Conservation (phyloP, 2,797 vertebrate genomes). For the Poecilia wingei region DNA sequence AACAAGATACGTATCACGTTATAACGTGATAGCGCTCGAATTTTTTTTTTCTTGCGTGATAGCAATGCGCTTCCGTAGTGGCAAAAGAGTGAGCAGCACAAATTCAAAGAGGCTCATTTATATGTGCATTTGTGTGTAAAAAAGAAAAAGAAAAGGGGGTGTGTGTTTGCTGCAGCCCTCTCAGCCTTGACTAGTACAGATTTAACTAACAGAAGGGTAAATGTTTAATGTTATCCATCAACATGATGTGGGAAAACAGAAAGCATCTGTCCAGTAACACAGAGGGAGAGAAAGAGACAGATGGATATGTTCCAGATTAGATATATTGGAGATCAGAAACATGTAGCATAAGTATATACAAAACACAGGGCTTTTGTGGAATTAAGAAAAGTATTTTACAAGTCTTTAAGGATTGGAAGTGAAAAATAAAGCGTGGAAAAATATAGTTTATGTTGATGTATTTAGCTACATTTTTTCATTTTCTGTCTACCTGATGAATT, state of each 20-base stretch:
- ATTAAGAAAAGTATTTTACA: neutral
- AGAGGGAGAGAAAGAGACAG: neutral
- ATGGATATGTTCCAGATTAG: neutral
- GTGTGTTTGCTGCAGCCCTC: conserved; percentile 44
- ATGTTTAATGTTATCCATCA: conserved; percentile 55
- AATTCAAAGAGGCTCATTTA: neutral
- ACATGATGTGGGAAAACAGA: conserved; percentile 23
- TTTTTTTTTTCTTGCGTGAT: no score
- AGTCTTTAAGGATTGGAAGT: neutral
- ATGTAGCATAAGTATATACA: neutral
- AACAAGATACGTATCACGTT: no score
- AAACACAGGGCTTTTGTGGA: neutral
- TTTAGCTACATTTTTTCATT: neutral
- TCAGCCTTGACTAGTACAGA: conserved; percentile 48
- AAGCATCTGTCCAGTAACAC: conserved; percentile 3
- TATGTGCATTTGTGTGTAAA: neutral
- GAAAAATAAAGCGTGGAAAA: neutral
- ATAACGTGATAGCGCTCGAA: no score
- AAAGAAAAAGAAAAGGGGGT: neutral
- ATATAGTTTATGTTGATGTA: neutral
- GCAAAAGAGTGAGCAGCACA: neutral
- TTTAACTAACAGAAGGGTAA: conserved; percentile 58
- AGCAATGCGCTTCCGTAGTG: no score
- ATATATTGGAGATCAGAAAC: neutral
- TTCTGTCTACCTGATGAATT: neutral